Percentiles rank a stretch among this genome's conserved stretches.
Conservation (phyloP, 2,888 invertebrate genomes). For the Apotomis capreana region DNA sequence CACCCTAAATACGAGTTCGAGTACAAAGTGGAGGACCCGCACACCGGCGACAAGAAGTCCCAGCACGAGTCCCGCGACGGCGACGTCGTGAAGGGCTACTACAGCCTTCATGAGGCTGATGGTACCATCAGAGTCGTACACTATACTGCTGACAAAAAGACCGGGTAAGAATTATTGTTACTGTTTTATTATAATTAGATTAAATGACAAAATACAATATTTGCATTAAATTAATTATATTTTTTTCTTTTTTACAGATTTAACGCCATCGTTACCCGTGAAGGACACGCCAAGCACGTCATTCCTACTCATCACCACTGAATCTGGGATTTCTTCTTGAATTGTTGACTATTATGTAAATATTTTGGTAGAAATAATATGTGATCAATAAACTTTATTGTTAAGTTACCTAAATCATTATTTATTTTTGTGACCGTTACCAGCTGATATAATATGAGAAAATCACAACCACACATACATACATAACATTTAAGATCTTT, state of each 20-base stretch:
- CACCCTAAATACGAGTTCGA: slow-evolving; percentile 58
- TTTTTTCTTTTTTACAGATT: slow-evolving; percentile 26
- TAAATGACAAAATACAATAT: not conserved
- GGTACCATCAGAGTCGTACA: slow-evolving; percentile 47
- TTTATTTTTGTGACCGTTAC: no score
- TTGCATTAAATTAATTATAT: not conserved
- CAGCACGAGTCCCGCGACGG: slow-evolving; percentile 66
- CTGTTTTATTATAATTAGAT: not conserved
- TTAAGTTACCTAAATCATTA: no score
- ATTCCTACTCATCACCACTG: slow-evolving; percentile 42
- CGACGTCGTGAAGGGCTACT: slow-evolving; percentile 62
- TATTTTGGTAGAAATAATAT: not conserved
- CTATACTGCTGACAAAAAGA: slow-evolving; percentile 49
- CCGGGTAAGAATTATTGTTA: slow-evolving; percentile 50
- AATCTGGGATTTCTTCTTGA: slow-evolving; percentile 3
- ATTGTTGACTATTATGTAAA: not conserved
- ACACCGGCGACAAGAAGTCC: slow-evolving; percentile 67
- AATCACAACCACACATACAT: no score
- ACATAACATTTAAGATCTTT: no score
- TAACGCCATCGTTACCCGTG: slow-evolving; percentile 32
- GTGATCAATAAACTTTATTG: slow-evolving; percentile 7
- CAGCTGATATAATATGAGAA: no score
- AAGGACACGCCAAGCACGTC: slow-evolving; percentile 44
- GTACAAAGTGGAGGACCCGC: slow-evolving; percentile 69
- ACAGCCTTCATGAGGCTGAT: slow-evolving; percentile 50